phyloP scores from a whole-genome alignment of 2,113 vertebrate species.

The Indri indri region DNA sequence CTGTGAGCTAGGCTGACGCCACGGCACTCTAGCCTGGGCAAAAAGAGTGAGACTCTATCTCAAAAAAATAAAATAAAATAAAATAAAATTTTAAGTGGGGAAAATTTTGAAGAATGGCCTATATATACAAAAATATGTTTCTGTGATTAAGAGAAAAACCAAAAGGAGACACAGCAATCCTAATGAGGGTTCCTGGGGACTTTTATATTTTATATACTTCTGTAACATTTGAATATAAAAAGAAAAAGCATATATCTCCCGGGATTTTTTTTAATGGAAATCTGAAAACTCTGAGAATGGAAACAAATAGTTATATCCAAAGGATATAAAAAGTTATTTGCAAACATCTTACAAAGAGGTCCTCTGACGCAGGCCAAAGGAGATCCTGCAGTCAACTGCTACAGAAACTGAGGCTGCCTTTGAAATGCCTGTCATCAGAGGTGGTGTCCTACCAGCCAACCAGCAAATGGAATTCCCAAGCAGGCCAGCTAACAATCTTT shows the following conservation, averaged over 20 bases:
- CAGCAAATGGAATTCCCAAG: background rate
- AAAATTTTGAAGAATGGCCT: background rate
- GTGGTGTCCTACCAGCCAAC: background rate
- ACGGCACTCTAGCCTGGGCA: too few relatives aligned
- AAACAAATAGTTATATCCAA: slow-evolving; percentile 12
- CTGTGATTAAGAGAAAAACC: slow-evolving; percentile 23
- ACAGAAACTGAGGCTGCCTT: background rate
- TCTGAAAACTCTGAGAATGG: slow-evolving; percentile 19
- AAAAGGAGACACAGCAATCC: background rate
- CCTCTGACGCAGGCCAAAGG: slow-evolving; percentile 2
- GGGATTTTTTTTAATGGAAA: background rate
- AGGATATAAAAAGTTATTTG: background rate
- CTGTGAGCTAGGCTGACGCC: too few relatives aligned
- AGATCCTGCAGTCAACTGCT: background rate
- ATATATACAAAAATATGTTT: background rate
- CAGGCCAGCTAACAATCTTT: background rate
- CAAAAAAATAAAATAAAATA: too few relatives aligned
- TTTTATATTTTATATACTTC: background rate
- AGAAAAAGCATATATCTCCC: background rate
- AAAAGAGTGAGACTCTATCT: too few relatives aligned
- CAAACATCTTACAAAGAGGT: slow-evolving; percentile 19
- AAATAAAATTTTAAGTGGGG: slow-evolving; percentile 39
- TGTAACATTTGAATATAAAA: background rate
- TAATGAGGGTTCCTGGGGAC: background rate
- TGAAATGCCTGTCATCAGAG: background rate